Evolutionary conservation across 2,888 invertebrate species (phyloP), one percentile per base, ranked within the genome.

Genomic region (Beris morrisii): DNA sequence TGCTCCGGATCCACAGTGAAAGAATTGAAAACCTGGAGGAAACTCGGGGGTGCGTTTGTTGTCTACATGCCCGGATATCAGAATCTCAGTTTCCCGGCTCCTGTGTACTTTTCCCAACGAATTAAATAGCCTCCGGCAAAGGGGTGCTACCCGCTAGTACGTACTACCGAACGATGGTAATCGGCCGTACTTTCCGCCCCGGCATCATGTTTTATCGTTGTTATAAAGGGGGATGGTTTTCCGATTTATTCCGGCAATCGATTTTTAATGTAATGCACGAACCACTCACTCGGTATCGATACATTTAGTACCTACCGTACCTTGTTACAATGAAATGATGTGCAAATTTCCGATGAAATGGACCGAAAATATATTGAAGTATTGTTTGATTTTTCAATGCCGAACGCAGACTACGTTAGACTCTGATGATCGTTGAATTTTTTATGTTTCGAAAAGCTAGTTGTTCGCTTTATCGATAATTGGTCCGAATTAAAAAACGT

Each of bases 321-420:
- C 48, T 12, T 15, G 48, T 13, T 48, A 13, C 48, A 15, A 48
- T 48, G 11, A 15, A 56, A 56, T 43, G 43, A 56, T 56, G 13
- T 56, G 55, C 38, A 32, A 56, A 56, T 56, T 43, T 56, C 55
- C 55, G 15, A 38, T 56, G 55, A 56, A 56, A 56, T 56, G 43
- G 55, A 56, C 55, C 38, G 55, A 32, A 56, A 12, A 56, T 56
- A 13, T 56, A 56, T 56, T 56, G 55, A 13, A 30, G 7, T 13
- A 56, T 56, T 13, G 53, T 53, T 30, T 53, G 53, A 12, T 22
- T 52, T 52, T 53, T 31, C 53, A 30, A 53, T 53, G 31, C 53
- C 22, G 22, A 22, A 22, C 22, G 22, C 22, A 22, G 22, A n/a
- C n/a, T n/a, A n/a, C n/a, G n/a, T n/a, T n/a, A n/a, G n/a, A 22